Percentiles rank a stretch among this genome's conserved stretches.
These are phyloP conservation scores for Mormyrus lacerda DNA, from an alignment of 2,113 vertebrate genomes.

Conservation along the genomic window DNA sequence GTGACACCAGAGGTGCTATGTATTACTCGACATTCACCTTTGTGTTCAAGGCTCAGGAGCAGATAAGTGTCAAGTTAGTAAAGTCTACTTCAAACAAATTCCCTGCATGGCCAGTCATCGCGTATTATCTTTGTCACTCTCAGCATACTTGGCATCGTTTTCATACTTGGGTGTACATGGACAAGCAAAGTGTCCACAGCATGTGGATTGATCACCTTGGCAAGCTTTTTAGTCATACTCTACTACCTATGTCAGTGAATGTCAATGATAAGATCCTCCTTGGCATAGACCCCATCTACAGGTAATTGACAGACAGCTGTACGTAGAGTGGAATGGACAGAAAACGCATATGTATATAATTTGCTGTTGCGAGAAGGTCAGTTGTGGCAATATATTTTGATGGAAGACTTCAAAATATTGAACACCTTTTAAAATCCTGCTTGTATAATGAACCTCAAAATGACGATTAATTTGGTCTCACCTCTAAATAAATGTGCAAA, in stretches of 20 bases:
- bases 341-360: not conserved
- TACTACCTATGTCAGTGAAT: not conserved
- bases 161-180: not conserved
- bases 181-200: not conserved
- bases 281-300: not conserved
- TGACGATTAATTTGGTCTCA: not conserved
- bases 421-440: not conserved
- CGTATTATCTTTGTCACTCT: not conserved
- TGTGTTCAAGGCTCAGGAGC: not conserved
- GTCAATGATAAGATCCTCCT: not conserved
- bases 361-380: not conserved
- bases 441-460: not conserved
- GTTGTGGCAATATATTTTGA: not conserved
- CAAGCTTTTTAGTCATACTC: not conserved
- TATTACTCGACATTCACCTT: not conserved
- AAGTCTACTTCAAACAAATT: not conserved
- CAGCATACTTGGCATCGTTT: not conserved
- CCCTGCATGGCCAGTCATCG: not conserved
- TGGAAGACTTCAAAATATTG: not conserved
- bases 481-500: not conserved
- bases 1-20: not conserved
- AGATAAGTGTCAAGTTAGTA: not conserved
- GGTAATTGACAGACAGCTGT: not conserved
- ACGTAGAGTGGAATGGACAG: not conserved
- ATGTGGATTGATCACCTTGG: not conserved